A percentile compares a stretch with the other conserved stretches of the same genome.
These are phyloP conservation scores for Anguilla japonica DNA, from an alignment of 2,113 vertebrate genomes.

Conservation along the genomic window DNA sequence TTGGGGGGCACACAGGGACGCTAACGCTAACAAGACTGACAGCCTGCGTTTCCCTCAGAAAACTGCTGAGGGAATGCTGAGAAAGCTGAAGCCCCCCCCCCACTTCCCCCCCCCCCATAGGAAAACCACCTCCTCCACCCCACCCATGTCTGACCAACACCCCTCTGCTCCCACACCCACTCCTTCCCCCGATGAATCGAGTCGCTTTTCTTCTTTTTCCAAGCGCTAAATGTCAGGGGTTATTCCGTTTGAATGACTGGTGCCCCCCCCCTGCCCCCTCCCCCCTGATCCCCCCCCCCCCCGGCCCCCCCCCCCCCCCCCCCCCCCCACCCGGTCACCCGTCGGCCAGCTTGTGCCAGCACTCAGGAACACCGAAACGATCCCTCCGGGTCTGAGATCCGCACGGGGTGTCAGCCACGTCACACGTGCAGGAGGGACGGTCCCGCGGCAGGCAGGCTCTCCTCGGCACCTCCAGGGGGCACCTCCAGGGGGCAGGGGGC, in stretches of 20 bases:
- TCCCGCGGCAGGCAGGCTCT: too few relatives aligned
- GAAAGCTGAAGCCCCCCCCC: too few relatives aligned
- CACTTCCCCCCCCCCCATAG: not conserved
- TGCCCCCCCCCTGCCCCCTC: not conserved
- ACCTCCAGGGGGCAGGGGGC: too few relatives aligned
- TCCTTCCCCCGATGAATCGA: not conserved
- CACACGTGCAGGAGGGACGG: not conserved
- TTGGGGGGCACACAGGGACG: too few relatives aligned
- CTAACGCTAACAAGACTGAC: too few relatives aligned
- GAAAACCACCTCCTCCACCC: not conserved
- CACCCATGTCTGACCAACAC: not conserved
- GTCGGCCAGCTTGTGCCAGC: not conserved
- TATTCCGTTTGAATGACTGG: not conserved
- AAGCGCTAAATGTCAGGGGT: too few relatives aligned
- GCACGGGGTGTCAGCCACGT: not conserved
- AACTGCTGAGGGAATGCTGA: not conserved
- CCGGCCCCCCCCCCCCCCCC: not conserved
- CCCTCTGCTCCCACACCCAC: not conserved
- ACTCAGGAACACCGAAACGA: constrained; percentile 2
- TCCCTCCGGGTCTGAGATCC: not conserved
- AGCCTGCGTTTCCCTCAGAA: not conserved
- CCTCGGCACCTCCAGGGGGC: too few relatives aligned
- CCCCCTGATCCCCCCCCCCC: too few relatives aligned
- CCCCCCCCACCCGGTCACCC: not conserved
- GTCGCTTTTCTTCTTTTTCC: not conserved